Percentiles rank a stretch among this genome's conserved stretches.
phyloP scores from a whole-genome alignment of 2,797 vertebrate genomes.

The Acanthornis magna region DNA sequence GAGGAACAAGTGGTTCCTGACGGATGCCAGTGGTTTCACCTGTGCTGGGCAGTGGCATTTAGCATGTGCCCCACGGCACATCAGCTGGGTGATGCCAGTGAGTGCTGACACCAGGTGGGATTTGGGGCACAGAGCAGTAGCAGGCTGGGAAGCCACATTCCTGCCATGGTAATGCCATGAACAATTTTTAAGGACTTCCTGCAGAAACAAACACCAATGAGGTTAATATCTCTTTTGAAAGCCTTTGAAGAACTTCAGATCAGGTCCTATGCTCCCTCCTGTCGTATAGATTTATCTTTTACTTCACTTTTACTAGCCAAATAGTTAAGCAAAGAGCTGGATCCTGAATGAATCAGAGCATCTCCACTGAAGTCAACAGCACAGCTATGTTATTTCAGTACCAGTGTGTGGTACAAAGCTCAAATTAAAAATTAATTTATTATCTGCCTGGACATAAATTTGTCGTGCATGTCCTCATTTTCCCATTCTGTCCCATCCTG shows the following conservation, averaged over 20 bases:
- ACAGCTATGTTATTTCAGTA: background rate
- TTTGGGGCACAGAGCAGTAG: background rate
- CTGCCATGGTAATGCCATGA: background rate
- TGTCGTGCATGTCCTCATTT: background rate
- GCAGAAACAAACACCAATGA: background rate
- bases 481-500: background rate
- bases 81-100: background rate
- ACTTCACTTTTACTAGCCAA: background rate
- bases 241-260: background rate
- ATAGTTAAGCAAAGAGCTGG: background rate
- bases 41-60: background rate
- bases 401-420: background rate
- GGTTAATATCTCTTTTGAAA: background rate
- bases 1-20: background rate
- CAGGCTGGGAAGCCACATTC: background rate
- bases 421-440: background rate
- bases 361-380: background rate
- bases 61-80: fast-evolving
- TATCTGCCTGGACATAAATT: background rate
- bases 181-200: background rate
- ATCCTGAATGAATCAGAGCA: background rate
- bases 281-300: background rate
- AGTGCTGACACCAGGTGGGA: background rate
- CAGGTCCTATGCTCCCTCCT: background rate
- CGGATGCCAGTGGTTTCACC: fast-evolving